Base-by-base conservation (phyloP, 2,113 vertebrate species). In the Chaetodon auriga region DNA sequence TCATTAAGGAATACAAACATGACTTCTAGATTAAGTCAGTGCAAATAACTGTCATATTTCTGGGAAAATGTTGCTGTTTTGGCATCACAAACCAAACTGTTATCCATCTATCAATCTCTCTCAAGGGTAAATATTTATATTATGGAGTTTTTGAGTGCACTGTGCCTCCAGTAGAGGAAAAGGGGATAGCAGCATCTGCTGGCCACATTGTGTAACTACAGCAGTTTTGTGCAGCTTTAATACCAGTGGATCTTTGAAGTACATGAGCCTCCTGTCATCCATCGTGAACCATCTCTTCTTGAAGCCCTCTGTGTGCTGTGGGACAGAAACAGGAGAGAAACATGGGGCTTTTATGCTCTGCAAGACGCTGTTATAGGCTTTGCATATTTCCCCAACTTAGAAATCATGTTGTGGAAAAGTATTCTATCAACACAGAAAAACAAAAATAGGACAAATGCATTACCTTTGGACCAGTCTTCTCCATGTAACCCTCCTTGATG, bases 191-290 rank as follows among this genome's bases (percentile, higher is more conserved):
- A 41, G 0, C 78, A 87, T 75, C 88, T 81, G 14, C n/a, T 70
- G 83, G 69, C 70, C 51, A 53, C 10, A 36, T 8, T 69, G 55
- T 60, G 41, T 3, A 78, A 71, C 46, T 61, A 53, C 49, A 78
- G 6, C 19, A 30, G 0, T 60, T 51, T 73, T 15, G 2, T 51
- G n/a, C n/a, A 68, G 65, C 9, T 51, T 30, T 36, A 25, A 55
- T 96, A 98, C 97, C 97, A 98, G 85, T 0, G 96, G 96, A 62
- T 96, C 96, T 94, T 97, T 98, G 74, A 97, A 97, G 90, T 98
- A 98, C 66, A 96, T 89, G 82, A 98, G 95, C 58, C 92, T 97
- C 85, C 97, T 95, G 84, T 97, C 97, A 74, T 98, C 97, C 95
- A 98, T 91, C 11, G 95, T 95, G 64, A 98, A 98, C 97, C 97